These are phyloP conservation scores for Endotricha flammealis DNA, from an alignment of 2,888 invertebrate species.

Conservation along the genomic window DNA sequence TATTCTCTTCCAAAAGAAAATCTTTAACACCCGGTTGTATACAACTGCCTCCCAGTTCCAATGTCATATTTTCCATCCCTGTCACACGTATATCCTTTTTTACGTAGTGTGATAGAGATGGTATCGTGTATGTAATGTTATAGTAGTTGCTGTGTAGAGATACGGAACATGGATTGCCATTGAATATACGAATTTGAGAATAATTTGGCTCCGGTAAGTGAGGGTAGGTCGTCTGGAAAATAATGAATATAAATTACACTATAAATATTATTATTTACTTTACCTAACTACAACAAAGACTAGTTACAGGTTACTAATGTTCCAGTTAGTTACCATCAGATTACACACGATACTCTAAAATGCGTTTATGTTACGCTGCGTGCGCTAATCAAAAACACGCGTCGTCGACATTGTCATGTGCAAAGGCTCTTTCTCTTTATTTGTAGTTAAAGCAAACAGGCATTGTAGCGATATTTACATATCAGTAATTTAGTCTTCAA, in stretches of 20 bases:
- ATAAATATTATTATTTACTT: no score
- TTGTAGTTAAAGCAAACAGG: no score
- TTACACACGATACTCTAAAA: no score
- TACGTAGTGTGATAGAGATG: constrained; percentile 37
- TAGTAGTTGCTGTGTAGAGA: constrained; percentile 66
- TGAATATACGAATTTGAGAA: constrained; percentile 80
- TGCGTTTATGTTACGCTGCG: no score
- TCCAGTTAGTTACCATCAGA: no score
- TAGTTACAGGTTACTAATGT: no score
- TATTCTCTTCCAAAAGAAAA: constrained; percentile 43
- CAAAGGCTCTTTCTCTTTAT: no score
- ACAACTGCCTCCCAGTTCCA: constrained; percentile 40
- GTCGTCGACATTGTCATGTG: no score
- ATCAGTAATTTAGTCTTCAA: no score
- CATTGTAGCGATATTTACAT: no score
- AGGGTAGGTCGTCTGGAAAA: constrained; percentile 53
- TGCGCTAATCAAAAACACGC: no score
- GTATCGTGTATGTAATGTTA: constrained; percentile 45
- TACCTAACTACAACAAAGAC: no score
- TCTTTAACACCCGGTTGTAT: constrained; percentile 31
- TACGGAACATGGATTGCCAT: constrained; percentile 67
- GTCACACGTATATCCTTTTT: constrained; percentile 37
- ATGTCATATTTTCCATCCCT: constrained; percentile 26
- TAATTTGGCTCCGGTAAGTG: constrained; percentile 70
- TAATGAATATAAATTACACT: neutral